Evolutionary conservation across 1,140 invertebrate genomes (phyloP).

Genomic region (Listronotus oregonensis): DNA sequence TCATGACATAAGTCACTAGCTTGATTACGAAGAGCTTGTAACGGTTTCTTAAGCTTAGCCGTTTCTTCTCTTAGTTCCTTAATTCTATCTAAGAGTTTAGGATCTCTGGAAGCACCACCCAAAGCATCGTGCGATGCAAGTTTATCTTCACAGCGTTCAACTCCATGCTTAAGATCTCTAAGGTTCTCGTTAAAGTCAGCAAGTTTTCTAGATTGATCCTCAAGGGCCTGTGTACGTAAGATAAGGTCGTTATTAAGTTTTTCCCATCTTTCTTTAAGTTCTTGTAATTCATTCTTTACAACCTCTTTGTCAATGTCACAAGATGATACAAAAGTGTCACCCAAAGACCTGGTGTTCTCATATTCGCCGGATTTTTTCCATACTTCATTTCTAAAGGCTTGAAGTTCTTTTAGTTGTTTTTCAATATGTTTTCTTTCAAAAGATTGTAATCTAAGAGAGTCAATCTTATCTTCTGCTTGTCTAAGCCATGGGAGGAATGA

Average conservation of each 20-base stretch:
- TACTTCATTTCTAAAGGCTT: slow-evolving; percentile 88
- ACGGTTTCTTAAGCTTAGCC: slow-evolving; percentile 73
- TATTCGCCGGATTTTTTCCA: slow-evolving; percentile 90
- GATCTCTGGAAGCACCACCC: slow-evolving; percentile 78
- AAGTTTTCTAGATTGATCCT: slow-evolving; percentile 81
- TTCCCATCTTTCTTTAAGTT: slow-evolving; percentile 88
- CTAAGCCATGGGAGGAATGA: slow-evolving; percentile 86
- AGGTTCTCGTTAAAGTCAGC: slow-evolving; percentile 85
- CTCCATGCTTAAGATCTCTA: slow-evolving; percentile 77
- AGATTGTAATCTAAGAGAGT: slow-evolving; percentile 75
- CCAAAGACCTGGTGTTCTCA: slow-evolving; percentile 82
- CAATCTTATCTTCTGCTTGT: slow-evolving; percentile 84
- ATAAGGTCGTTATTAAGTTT: slow-evolving; percentile 80
- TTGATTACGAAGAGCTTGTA: slow-evolving; percentile 66
- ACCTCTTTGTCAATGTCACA: slow-evolving; percentile 91
- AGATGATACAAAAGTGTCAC: slow-evolving; percentile 81
- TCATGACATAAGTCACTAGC: slow-evolving; percentile 77
- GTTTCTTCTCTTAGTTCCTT: slow-evolving; percentile 78
- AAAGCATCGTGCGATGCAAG: slow-evolving; percentile 79
- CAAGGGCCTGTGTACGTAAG: slow-evolving; percentile 73
- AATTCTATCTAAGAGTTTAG: slow-evolving; percentile 81
- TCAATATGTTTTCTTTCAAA: slow-evolving; percentile 87
- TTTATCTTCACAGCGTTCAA: slow-evolving; percentile 88
- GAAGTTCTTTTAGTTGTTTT: slow-evolving; percentile 86
- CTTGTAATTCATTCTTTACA: slow-evolving; percentile 79